Conservation (phyloP, 2,113 vertebrate species). For the Rhadina sibilatrix region DNA sequence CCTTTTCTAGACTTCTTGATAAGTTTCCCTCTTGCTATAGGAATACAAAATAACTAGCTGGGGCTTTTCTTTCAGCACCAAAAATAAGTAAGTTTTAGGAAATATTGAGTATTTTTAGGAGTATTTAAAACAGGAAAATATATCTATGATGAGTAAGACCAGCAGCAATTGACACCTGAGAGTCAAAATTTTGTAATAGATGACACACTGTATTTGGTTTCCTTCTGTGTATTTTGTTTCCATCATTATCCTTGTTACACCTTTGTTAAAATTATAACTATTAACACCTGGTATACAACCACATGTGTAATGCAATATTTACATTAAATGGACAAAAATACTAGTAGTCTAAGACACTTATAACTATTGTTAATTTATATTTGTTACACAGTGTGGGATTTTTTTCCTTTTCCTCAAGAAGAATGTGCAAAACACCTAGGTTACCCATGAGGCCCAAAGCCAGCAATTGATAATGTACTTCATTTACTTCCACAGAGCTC, state of each 20-base stretch:
- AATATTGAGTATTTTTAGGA: background rate
- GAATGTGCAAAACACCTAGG: background rate
- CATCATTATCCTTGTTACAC: background rate
- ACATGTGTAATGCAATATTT: background rate
- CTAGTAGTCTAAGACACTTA: background rate
- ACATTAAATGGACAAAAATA: background rate
- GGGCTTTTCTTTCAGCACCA: background rate
- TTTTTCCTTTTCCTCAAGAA: background rate
- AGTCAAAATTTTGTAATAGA: background rate
- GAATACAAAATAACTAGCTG: background rate
- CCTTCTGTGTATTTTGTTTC: background rate
- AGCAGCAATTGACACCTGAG: background rate
- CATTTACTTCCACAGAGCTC: background rate
- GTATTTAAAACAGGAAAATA: background rate
- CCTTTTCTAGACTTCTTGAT: background rate
- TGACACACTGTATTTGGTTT: background rate
- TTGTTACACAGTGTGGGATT: background rate
- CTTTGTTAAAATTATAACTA: background rate
- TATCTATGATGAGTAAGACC: background rate
- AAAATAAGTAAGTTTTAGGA: background rate
- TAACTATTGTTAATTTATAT: background rate
- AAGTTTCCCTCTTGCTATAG: background rate
- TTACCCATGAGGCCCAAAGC: background rate
- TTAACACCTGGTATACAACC: background rate
- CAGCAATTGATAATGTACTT: background rate